Evolutionary conservation across 1,140 invertebrate species (phyloP).

Genomic region (Danaus plexippus): DNA sequence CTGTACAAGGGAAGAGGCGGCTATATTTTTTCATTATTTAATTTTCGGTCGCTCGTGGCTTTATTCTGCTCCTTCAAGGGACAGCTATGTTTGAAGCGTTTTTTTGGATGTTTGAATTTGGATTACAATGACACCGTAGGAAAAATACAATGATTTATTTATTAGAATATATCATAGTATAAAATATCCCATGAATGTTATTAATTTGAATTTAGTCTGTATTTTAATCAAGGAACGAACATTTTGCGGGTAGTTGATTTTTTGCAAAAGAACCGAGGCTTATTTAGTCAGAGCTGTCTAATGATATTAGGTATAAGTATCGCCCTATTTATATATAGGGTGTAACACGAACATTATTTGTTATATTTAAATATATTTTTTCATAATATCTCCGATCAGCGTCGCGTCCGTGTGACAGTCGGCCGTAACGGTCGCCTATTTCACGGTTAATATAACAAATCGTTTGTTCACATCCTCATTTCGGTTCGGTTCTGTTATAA

Average conservation of each 20-base stretch:
- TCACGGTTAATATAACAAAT: conserved; percentile 55
- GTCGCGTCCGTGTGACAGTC: conserved; percentile 38
- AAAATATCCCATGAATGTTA: no score
- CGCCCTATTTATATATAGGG: no score
- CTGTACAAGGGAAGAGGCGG: conserved; percentile 63
- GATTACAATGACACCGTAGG: conserved; percentile 30
- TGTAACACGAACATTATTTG: neutral
- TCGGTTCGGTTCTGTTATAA: conserved; percentile 32
- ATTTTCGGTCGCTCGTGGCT: conserved; percentile 63
- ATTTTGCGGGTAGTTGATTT: neutral
- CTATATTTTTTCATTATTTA: conserved; percentile 72
- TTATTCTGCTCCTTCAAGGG: conserved; percentile 61
- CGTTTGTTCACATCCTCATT: conserved; percentile 42
- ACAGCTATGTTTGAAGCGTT: conserved; percentile 58
- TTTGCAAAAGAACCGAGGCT: neutral
- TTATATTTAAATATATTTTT: no score
- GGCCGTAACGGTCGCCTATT: conserved; percentile 43
- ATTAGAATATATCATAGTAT: no score
- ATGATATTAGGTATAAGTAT: neutral
- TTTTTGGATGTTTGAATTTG: conserved; percentile 51
- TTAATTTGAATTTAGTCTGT: no score
- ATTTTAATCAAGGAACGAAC: no score
- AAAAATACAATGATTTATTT: no score
- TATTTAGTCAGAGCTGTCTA: neutral
- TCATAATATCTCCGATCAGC: neutral